Conservation (phyloP, 2,888 invertebrate species). For the Ichneumoninae sp. region DNA sequence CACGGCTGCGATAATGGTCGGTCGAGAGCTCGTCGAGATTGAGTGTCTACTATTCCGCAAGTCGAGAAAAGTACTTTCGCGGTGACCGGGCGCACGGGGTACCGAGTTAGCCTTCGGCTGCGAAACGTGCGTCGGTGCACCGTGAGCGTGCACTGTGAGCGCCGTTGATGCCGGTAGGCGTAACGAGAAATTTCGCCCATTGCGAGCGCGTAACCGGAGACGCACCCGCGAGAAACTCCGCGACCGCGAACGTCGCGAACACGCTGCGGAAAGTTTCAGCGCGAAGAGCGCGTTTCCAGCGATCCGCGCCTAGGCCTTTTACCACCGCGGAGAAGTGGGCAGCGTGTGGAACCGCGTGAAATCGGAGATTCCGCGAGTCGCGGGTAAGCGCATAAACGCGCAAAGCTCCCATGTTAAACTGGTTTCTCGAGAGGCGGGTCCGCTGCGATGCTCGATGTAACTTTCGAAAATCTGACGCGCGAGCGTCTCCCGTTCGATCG, state of each 20-base stretch:
- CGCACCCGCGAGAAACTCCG: constrained; percentile 30
- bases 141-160: constrained; percentile 4
- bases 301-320: constrained; percentile 10
- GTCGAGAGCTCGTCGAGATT: constrained; percentile 38
- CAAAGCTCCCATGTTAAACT: constrained; percentile 67
- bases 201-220: constrained; percentile 66
- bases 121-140: background rate
- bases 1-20: constrained; percentile 45
- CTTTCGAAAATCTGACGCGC: constrained; percentile 76
- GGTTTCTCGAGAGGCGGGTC: constrained; percentile 64
- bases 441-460: constrained; percentile 36
- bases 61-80: constrained; percentile 35
- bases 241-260: constrained; percentile 34
- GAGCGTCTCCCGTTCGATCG: constrained; percentile 48
- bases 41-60: background rate
- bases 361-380: constrained; percentile 73
- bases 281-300: constrained; percentile 33
- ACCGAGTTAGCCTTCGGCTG: background rate
- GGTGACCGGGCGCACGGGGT: constrained; percentile 6
- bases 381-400: constrained; percentile 35
- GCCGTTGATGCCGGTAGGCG: constrained; percentile 15
- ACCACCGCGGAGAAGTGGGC: constrained; percentile 41
- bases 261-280: constrained; percentile 45
- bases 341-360: constrained; percentile 66
- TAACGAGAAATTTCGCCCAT: constrained; percentile 53